Conservation (phyloP, 2,113 vertebrate species). For the Chaetodon auriga region DNA sequence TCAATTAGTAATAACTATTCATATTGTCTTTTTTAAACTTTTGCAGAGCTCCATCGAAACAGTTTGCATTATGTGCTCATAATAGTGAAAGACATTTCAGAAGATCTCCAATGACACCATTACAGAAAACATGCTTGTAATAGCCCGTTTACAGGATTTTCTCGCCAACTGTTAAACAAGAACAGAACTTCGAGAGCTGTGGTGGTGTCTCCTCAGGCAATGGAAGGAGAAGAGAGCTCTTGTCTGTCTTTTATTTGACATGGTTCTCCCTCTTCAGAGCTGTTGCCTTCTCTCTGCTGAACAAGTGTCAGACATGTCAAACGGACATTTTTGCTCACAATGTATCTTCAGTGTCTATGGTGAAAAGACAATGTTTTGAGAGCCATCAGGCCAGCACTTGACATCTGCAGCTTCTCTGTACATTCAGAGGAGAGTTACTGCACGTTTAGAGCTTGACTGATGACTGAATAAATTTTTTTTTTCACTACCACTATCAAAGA, state of each 20-base stretch:
- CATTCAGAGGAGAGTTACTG: neutral
- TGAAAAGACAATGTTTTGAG: conserved; percentile 26
- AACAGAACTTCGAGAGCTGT: conserved; percentile 19
- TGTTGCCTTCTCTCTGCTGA: neutral
- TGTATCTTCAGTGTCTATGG: neutral
- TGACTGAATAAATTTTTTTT: neutral
- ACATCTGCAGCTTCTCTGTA: neutral
- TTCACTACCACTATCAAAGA: neutral
- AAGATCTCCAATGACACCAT: conserved; percentile 28
- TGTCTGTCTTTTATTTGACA: conserved; percentile 44
- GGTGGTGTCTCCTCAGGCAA: conserved; percentile 14
- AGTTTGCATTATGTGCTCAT: conserved; percentile 2
- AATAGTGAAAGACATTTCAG: conserved; percentile 7
- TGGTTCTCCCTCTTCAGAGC: neutral
- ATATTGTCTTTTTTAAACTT: neutral
- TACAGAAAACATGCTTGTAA: conserved; percentile 36
- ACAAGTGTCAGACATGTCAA: conserved; percentile 32
- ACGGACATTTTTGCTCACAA: conserved; percentile 10
- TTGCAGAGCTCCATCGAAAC: neutral
- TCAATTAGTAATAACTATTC: neutral
- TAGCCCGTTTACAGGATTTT: conserved; percentile 18
- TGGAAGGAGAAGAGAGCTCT: neutral
- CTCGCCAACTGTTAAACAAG: conserved; percentile 39
- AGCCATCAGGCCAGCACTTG: conserved; percentile 5
- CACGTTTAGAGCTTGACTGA: neutral